phyloP scores from a whole-genome alignment of 2,113 vertebrate species.

The Prionailurus bengalensis region DNA sequence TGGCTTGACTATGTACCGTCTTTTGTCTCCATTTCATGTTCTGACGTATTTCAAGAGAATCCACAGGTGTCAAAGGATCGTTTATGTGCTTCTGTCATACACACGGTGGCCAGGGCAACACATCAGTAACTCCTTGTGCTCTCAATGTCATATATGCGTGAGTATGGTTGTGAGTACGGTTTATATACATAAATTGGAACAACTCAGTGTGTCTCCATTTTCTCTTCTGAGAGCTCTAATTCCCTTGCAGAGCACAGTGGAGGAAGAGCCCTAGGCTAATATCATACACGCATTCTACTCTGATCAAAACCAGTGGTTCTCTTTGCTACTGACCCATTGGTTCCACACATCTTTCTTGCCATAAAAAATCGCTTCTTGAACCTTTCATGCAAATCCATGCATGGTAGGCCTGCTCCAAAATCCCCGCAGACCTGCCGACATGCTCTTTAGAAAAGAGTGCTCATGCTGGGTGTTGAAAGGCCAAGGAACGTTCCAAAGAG shows the following conservation, averaged over 20 bases:
- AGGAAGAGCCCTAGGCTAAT: fast-evolving
- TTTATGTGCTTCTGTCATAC: background rate
- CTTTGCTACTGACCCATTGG: background rate
- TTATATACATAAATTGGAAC: background rate
- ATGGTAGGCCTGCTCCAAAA: fast-evolving
- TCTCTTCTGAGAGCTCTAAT: background rate
- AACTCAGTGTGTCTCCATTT: background rate
- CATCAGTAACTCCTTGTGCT: background rate
- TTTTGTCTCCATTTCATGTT: background rate
- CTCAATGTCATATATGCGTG: background rate
- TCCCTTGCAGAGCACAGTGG: background rate
- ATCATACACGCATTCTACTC: background rate
- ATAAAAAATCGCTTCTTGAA: background rate
- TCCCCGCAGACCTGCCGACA: background rate
- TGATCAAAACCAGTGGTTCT: background rate
- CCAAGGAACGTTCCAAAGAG: background rate
- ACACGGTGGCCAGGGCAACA: background rate
- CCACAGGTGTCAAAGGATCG: fast-evolving
- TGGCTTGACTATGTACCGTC: background rate
- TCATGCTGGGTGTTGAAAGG: background rate
- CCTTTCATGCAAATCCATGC: fast-evolving
- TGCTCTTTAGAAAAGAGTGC: fast-evolving
- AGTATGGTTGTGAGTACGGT: background rate
- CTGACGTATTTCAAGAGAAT: background rate
- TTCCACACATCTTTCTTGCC: background rate